A percentile compares a stretch with the other conserved stretches of the same genome.
These are phyloP conservation scores for Chirona hameri DNA, from an alignment of 2,888 invertebrate species.

Conservation along the genomic window DNA sequence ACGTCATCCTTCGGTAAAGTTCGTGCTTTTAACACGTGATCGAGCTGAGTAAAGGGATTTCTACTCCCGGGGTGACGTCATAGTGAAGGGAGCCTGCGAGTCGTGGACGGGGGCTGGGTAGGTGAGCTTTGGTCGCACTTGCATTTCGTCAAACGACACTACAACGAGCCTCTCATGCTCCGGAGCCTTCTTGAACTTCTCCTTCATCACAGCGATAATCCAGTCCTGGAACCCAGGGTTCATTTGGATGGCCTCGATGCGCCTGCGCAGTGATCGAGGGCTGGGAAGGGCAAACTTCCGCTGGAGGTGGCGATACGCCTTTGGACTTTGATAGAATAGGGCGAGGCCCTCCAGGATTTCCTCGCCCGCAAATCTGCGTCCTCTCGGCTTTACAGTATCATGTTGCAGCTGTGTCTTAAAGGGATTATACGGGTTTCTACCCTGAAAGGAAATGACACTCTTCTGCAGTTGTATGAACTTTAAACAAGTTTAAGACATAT, in stretches of 20 bases:
- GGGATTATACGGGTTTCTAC: no score
- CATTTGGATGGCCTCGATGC: neutral
- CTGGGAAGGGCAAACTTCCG: neutral
- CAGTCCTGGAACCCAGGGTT: neutral
- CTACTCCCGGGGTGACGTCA: no score
- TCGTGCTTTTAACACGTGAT: no score
- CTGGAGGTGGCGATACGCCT: neutral
- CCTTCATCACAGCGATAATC: neutral
- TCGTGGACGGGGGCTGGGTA: no score
- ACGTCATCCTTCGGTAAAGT: no score
- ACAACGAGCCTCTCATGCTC: neutral
- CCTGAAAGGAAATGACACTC: no score
- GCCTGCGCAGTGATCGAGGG: neutral
- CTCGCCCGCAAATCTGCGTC: neutral
- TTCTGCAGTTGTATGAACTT: neutral
- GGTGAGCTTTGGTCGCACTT: neutral
- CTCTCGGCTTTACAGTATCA: neutral
- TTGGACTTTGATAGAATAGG: neutral
- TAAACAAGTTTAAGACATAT: no score
- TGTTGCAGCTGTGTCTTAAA: no score
- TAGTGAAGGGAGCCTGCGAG: no score
- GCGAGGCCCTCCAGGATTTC: neutral
- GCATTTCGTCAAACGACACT: neutral
- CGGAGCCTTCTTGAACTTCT: neutral
- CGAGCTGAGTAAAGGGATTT: no score